Conservation (phyloP, 2,113 vertebrate species). For the Microtus oregoni region DNA sequence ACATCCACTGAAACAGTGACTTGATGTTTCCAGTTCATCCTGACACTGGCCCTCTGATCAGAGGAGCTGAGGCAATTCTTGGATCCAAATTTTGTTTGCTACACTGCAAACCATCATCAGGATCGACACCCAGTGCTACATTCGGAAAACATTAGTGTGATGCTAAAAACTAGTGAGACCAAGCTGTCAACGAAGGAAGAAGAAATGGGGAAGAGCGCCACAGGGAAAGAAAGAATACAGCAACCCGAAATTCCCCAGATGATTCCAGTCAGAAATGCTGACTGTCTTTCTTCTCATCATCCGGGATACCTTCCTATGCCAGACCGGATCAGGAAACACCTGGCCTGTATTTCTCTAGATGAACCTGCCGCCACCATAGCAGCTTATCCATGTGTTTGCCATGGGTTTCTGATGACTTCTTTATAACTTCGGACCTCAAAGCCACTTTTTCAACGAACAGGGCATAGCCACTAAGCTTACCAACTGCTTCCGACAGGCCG, state of each 20-base stretch:
- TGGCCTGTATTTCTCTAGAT: not conserved
- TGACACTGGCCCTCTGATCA: not conserved
- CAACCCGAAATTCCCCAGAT: not conserved
- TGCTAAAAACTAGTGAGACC: not conserved
- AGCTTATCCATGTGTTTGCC: not conserved
- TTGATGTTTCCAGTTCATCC: not conserved
- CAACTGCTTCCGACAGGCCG: slow-evolving; percentile 96
- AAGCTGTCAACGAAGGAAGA: not conserved
- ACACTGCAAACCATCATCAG: not conserved
- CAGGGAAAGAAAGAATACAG: not conserved
- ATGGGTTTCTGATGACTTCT: not conserved
- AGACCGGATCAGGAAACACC: not conserved
- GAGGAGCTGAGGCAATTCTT: slow-evolving; percentile 29
- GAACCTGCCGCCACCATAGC: not conserved
- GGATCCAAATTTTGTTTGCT: not conserved
- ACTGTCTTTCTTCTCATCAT: not conserved
- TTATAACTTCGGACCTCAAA: slow-evolving; percentile 47
- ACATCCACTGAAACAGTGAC: not conserved
- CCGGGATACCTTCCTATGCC: not conserved
- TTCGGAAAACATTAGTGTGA: not conserved
- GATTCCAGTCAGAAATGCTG: not conserved
- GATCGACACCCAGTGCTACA: not conserved
- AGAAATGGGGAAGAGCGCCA: not conserved
- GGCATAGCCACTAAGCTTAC: slow-evolving; percentile 86
- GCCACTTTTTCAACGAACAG: not conserved